These are phyloP conservation scores for Poicephalus meyeri DNA, from an alignment of 2,113 vertebrate species.

Conservation along the genomic window DNA sequence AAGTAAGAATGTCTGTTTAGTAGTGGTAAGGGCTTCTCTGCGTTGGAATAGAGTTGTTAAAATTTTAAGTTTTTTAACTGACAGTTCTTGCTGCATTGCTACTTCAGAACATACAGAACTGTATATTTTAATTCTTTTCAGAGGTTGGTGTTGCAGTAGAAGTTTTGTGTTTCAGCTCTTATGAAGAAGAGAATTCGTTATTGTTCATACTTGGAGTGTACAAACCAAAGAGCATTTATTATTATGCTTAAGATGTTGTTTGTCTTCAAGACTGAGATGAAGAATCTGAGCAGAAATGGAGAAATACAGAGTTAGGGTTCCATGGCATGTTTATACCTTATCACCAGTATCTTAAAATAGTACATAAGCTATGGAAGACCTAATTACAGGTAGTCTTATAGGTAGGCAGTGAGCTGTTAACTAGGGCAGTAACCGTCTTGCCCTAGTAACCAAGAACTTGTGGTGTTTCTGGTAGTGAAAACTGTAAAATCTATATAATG, in stretches of 20 bases:
- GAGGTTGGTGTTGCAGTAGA: neutral
- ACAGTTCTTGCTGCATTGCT: neutral
- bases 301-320: neutral
- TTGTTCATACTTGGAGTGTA: neutral
- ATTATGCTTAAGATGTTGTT: neutral
- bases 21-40: neutral
- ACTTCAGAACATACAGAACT: neutral
- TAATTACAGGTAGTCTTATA: neutral
- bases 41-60: neutral
- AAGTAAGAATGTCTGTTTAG: neutral
- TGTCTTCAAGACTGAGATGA: neutral
- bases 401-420: neutral
- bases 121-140: neutral
- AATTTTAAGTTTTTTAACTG: neutral
- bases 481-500: neutral
- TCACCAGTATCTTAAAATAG: neutral
- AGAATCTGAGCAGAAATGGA: neutral
- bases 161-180: neutral
- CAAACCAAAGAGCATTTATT: neutral
- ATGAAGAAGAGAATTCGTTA: neutral
- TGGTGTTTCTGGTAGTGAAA: neutral
- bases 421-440: neutral
- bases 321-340: neutral
- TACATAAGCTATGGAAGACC: neutral
- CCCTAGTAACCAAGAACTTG: neutral